phyloP scores from a whole-genome alignment of 2,888 invertebrate species.

The Diaprepes abbreviatus region DNA sequence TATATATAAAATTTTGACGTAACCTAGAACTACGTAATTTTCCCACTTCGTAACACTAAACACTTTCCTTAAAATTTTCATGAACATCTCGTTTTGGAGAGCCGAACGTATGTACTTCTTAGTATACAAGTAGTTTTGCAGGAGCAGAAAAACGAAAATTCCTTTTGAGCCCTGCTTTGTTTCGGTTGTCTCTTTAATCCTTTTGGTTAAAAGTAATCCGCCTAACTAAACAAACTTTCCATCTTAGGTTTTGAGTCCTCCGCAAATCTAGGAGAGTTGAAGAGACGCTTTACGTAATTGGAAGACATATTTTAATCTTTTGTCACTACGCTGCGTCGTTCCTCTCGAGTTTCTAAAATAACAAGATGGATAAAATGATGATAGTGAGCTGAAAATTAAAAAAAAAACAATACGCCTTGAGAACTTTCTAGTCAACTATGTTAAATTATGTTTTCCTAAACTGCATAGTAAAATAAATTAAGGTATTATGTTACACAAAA shows the following conservation, averaged over 20 bases:
- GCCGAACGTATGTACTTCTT: not conserved
- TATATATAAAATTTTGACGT: too few relatives aligned
- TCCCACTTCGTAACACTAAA: too few relatives aligned
- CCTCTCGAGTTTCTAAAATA: not conserved
- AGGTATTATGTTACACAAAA: too few relatives aligned
- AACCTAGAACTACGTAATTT: too few relatives aligned
- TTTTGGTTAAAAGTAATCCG: constrained; percentile 45
- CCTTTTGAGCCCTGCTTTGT: constrained; percentile 30
- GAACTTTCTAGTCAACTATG: too few relatives aligned
- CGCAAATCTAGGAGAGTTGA: constrained; percentile 41
- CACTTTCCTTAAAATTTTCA: not conserved
- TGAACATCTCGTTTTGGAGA: not conserved
- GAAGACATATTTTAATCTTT: constrained; percentile 43
- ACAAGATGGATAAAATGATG: not conserved
- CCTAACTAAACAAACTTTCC: constrained; percentile 47
- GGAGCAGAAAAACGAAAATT: constrained; percentile 27
- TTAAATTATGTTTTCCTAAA: too few relatives aligned
- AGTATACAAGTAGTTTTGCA: constrained; percentile 3
- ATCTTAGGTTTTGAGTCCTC: constrained; percentile 44
- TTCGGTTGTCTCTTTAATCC: constrained; percentile 42
- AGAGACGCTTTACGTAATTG: constrained; percentile 41
- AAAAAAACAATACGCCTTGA: too few relatives aligned
- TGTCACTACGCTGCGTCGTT: constrained; percentile 18
- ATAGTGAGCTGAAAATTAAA: too few relatives aligned
- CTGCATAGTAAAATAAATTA: too few relatives aligned